Evolutionary conservation across 1,140 invertebrate species (phyloP).

Genomic region (Camponotus pennsylvanicus): DNA sequence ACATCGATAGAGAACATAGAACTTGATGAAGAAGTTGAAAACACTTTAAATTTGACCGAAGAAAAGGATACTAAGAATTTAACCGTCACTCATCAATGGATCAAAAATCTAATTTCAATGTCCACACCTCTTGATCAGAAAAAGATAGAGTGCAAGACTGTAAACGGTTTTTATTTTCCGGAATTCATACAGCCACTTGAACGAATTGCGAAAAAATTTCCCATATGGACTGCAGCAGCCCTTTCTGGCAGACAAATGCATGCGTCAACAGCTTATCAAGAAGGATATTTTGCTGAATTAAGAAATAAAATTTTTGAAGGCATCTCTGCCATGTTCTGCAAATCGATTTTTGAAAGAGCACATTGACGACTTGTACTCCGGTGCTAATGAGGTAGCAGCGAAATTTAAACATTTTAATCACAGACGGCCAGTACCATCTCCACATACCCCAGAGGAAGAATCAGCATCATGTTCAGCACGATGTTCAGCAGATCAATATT

Average conservation of each 20-base stretch:
- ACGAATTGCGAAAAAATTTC: slow-evolving; percentile 4
- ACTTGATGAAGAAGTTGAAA: neutral
- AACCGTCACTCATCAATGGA: slow-evolving; percentile 18
- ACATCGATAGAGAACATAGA: neutral
- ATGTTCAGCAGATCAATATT: neutral
- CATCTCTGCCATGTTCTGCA: neutral
- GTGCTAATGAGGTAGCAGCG: too few species aligned
- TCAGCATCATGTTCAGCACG: too few species aligned
- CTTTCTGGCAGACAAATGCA: slow-evolving; percentile 6
- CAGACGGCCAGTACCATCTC: too few species aligned
- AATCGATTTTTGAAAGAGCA: too few species aligned
- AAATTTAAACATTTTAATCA: too few species aligned
- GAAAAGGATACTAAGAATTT: neutral
- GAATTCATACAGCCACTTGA: slow-evolving; percentile 8
- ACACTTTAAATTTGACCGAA: neutral
- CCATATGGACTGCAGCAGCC: slow-evolving; percentile 4
- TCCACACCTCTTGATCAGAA: neutral
- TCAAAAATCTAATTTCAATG: too few species aligned
- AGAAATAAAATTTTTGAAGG: neutral
- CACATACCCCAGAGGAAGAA: neutral
- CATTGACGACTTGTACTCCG: too few species aligned
- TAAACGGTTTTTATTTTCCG: slow-evolving; percentile 8
- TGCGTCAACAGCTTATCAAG: neutral
- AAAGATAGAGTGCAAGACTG: neutral
- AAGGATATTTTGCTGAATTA: slow-evolving; percentile 4